Evolutionary conservation across 2,797 vertebrate genomes (phyloP), one percentile per base, ranked within the genome.

Genomic region (Phaenicophaeus curvirostris): DNA sequence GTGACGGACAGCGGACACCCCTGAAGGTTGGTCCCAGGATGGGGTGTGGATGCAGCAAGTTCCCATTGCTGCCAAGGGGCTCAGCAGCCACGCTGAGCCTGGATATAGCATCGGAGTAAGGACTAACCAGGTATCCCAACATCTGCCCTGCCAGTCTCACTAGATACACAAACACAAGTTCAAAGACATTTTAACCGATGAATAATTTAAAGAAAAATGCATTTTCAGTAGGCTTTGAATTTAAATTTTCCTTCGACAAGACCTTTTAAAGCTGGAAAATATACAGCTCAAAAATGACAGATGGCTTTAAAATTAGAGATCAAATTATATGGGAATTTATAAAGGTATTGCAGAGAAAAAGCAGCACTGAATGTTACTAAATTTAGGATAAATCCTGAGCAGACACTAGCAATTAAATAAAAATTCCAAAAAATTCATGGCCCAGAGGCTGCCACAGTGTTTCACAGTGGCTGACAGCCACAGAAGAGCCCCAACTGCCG

Each of bases 141-240:
- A 71, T 39, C 71, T 69, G 35, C 44, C 23, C 19, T 48, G 11
- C 33, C 8, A 6, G 3, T 28, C 78, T 75, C 89, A 58, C 59
- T 92, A 96, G 92, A 85, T 85, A 78, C 68, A 75, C 76, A 90
- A 94, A 91, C 48, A 63, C 53, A 79, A 88, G 84, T 93, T 96
- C 96, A 94, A 97, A 96, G 95, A 59, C 58, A 31, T 78, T 88
- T 92, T 83, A 85, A 69, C 50, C 3, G 1, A 96, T 95, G 72
- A 95, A 97, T 97, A 94, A 96, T 96, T 96, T 90, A 96, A 87
- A 76, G 81, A 81, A 88, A 96, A 94, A 95, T 14, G 67, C 84
- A 41, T 85, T 97, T 97, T 80, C 91, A 91, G 86, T 63, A 95
- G 93, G 63, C 65, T 89, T 89, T 82, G 83, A 92, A 94, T 96